Conservation (phyloP, 2,888 invertebrate species). For the Anthophora plumipes region DNA sequence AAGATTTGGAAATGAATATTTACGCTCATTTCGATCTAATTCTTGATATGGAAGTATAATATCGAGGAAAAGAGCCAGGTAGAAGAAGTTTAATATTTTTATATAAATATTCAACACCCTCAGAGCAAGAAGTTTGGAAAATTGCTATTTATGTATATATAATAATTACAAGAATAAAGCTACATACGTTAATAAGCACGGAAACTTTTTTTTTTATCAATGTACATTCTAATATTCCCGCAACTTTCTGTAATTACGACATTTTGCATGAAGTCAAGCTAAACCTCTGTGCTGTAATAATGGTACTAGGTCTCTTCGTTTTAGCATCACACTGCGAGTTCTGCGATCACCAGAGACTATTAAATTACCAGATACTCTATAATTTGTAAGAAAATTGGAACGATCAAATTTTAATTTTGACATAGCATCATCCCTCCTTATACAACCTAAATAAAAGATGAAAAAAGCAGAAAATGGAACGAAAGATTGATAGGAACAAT, state of each 20-base stretch:
- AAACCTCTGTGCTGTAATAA: slow-evolving; percentile 41
- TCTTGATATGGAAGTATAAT: slow-evolving; percentile 29
- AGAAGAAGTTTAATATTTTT: slow-evolving; percentile 37
- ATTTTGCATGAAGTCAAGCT: slow-evolving; percentile 34
- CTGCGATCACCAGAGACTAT: slow-evolving; percentile 64
- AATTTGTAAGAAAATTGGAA: slow-evolving; percentile 23
- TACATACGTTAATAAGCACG: slow-evolving; percentile 43
- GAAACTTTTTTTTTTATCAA: slow-evolving; percentile 23
- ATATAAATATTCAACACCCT: slow-evolving; percentile 37
- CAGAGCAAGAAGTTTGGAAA: slow-evolving; percentile 40
- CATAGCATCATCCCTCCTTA: slow-evolving; percentile 21
- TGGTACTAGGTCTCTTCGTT: slow-evolving; percentile 47
- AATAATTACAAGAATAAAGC: slow-evolving; percentile 60
- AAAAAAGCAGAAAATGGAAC: slow-evolving; percentile 5
- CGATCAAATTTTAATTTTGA: slow-evolving; percentile 29
- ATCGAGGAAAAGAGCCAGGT: slow-evolving; percentile 21
- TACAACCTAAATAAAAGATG: slow-evolving; percentile 6
- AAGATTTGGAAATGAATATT: slow-evolving; percentile 11
- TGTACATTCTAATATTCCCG: slow-evolving; percentile 31
- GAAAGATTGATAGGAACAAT: not conserved
- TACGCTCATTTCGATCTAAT: slow-evolving; percentile 18
- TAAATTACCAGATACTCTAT: slow-evolving; percentile 16
- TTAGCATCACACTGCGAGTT: slow-evolving; percentile 55
- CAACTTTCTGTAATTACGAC: slow-evolving; percentile 35
- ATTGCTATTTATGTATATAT: slow-evolving; percentile 46